Conservation (phyloP, 1,140 invertebrate genomes). For the Radopholus similis region DNA sequence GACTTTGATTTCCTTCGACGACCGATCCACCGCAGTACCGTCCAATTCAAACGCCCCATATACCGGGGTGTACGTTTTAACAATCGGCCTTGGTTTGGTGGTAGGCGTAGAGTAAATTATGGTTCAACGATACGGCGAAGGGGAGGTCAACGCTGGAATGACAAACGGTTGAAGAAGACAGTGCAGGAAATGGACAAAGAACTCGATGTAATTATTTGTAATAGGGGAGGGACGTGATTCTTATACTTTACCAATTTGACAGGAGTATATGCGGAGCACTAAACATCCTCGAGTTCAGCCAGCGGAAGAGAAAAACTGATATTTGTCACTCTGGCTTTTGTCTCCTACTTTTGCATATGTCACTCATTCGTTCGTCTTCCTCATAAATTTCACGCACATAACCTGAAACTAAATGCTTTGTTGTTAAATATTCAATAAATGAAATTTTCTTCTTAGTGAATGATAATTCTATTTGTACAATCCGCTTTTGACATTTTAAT, state of each 20-base stretch:
- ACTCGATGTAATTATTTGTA: conserved; percentile 5
- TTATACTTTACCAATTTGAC: background rate
- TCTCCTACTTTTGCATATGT: too few species aligned
- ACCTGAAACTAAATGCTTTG: too few species aligned
- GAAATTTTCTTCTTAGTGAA: too few species aligned
- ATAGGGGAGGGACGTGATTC: background rate
- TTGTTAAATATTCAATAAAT: too few species aligned
- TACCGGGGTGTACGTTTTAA: background rate
- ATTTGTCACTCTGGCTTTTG: too few species aligned
- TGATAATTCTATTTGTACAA: too few species aligned
- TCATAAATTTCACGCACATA: too few species aligned
- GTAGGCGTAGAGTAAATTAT: background rate
- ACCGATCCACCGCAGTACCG: conserved; percentile 1
- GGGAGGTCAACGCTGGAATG: background rate
- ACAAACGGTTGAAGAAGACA: conserved; percentile 8
- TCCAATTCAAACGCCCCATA: conserved; percentile 6
- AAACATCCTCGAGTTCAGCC: conserved; percentile 16
- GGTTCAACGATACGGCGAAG: too few species aligned
- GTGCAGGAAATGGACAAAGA: conserved; percentile 4
- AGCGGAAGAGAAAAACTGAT: too few species aligned
- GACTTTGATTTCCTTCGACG: conserved; percentile 5
- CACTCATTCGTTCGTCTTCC: too few species aligned
- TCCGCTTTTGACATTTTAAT: too few species aligned
- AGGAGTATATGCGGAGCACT: conserved; percentile 13
- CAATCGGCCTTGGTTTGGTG: background rate